phyloP scores from a whole-genome alignment of 2,113 vertebrate genomes.

The Forbesichthys papilliferus region DNA sequence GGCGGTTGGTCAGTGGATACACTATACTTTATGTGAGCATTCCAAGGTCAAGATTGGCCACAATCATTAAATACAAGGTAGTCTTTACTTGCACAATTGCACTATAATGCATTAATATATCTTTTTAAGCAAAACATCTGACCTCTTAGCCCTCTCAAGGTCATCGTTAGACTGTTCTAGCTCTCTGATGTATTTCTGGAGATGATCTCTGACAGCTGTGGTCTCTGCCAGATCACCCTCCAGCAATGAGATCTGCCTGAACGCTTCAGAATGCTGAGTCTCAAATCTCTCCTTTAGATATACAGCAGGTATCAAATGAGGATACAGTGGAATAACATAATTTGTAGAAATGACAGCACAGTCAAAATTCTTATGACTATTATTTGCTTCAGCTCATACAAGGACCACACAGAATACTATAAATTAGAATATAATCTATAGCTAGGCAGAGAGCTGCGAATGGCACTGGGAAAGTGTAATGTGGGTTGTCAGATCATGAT shows the following conservation, averaged over 20 bases:
- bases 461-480: constrained; percentile 12
- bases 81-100: too few relatives aligned
- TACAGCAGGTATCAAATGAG: constrained; percentile 8
- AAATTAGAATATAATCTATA: constrained; percentile 62
- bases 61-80: too few relatives aligned
- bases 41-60: background rate
- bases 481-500: constrained; percentile 14
- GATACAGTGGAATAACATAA: constrained; percentile 7
- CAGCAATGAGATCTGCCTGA: constrained; percentile 85
- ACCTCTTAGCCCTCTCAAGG: constrained; percentile 96
- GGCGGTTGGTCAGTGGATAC: background rate
- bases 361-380: background rate
- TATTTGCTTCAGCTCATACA: background rate
- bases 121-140: background rate
- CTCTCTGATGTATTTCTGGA: constrained; percentile 96
- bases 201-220: constrained; percentile 87
- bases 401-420: constrained; percentile 32
- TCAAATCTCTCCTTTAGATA: constrained; percentile 88
- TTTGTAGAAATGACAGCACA: background rate
- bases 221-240: constrained; percentile 91
- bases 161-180: constrained; percentile 96
- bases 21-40: background rate
- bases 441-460: constrained; percentile 34
- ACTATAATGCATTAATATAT: background rate
- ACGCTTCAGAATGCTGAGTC: constrained; percentile 84